A percentile compares a stretch with the other conserved stretches of the same genome.
These are phyloP conservation scores for Charaxes varanes DNA, from an alignment of 1,140 invertebrate genomes.

Conservation along the genomic window DNA sequence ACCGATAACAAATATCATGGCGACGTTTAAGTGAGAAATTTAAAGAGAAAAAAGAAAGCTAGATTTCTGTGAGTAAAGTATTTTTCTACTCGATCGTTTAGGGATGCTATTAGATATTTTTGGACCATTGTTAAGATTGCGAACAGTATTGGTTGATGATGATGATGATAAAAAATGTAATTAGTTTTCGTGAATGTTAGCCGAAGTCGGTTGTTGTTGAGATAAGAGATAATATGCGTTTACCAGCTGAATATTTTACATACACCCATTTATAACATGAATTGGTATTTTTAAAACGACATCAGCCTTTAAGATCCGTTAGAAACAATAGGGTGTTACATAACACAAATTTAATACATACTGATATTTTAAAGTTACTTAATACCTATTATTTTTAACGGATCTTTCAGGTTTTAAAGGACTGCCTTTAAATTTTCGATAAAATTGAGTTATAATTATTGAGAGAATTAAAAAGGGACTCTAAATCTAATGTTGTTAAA, in stretches of 20 bases:
- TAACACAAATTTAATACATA: no score
- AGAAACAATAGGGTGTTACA: no score
- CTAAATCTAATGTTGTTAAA: no score
- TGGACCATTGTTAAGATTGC: constrained; percentile 70
- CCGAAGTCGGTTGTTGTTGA: constrained; percentile 46
- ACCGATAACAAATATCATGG: constrained; percentile 39
- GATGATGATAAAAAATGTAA: constrained; percentile 40
- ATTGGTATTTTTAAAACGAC: no score
- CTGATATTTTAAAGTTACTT: no score
- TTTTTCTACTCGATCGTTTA: constrained; percentile 72
- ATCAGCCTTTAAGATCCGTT: no score
- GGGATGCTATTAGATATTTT: constrained; percentile 72
- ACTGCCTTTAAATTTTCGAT: no score
- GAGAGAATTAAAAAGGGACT: no score
- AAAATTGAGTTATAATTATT: no score
- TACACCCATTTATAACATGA: constrained; percentile 23
- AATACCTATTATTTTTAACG: no score
- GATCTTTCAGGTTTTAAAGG: no score
- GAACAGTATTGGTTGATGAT: constrained; percentile 65
- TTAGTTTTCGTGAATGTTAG: constrained; percentile 54
- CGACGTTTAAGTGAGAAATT: constrained; percentile 44
- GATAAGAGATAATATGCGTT: constrained; percentile 46
- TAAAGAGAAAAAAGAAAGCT: constrained; percentile 44
- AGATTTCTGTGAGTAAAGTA: constrained; percentile 65
- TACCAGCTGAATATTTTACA: no score